These are phyloP conservation scores for Drosophila mayri DNA, from an alignment of 1,140 invertebrate genomes.

Conservation along the genomic window DNA sequence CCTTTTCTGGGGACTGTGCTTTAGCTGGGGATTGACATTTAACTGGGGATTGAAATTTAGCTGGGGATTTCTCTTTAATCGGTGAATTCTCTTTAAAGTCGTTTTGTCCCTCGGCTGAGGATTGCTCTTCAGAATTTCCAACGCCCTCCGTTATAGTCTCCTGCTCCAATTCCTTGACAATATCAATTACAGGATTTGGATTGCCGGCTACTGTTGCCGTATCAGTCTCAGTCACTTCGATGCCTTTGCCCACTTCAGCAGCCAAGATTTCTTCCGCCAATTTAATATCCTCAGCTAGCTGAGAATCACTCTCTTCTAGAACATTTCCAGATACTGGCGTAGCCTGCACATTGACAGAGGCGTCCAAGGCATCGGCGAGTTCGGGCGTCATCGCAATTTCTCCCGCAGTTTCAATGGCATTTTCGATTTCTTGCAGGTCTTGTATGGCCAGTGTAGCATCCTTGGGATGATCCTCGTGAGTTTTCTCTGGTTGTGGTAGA, in stretches of 20 bases:
- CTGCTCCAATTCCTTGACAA: constrained; percentile 39
- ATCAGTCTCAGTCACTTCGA: constrained; percentile 16
- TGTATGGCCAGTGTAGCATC: constrained; percentile 6
- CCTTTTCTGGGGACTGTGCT: background rate
- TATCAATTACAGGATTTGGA: constrained; percentile 33
- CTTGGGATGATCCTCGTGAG: background rate
- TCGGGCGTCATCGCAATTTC: constrained; percentile 9
- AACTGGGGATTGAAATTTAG: background rate
- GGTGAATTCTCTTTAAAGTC: background rate
- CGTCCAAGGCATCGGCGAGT: constrained; percentile 1
- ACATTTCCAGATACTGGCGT: background rate
- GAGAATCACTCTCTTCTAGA: constrained; percentile 28
- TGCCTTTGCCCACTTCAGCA: constrained; percentile 31
- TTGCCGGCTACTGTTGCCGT: background rate
- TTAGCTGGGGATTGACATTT: background rate
- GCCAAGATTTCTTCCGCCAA: constrained; percentile 43
- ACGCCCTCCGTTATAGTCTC: constrained; percentile 19
- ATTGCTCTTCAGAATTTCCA: background rate
- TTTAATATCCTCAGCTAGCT: constrained; percentile 42
- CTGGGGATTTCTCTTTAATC: background rate
- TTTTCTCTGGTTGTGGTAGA: background rate
- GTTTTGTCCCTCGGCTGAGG: background rate
- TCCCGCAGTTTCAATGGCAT: background rate
- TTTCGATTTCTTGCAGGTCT: background rate
- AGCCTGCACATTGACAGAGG: background rate